Evolutionary conservation across 2,113 vertebrate species (phyloP), one percentile per base, ranked within the genome.

Genomic region (Pseudopipra pipra): DNA sequence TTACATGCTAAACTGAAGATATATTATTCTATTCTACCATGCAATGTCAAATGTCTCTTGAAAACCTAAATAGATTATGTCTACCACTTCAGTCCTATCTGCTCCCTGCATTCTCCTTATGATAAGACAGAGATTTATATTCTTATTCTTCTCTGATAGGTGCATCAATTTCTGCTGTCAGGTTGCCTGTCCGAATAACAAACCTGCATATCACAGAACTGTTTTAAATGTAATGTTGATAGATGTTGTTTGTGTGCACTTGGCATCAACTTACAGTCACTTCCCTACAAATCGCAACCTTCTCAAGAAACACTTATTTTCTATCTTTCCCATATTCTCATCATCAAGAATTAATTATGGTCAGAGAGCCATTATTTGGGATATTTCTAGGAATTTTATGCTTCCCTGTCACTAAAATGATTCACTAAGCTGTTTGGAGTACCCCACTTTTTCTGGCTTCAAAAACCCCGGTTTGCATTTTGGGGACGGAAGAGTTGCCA

Each of bases 91-190:
- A 95, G 85, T 70, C 89, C 86, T 97, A 96, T 96, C 95, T 97
- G 59, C 62, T 96, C 72, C 44, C 41, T 87, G 56, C 91, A 90
- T 97, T 97, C 93, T 94, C 90, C 82, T 73, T 89, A 84, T 84
- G 75, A 96, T 93, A 96, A 96, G 96, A 97, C 95, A 97, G 84
- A 96, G 96, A 97, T 97, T 97, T 97, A 97, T 97, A 97, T 96
- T 96, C 96, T 96, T 97, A 96, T 96, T 96, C 90, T 93, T 93
- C 76, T 90, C 66, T 97, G 92, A 93, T 47, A 49, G 73, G 59
- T 96, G 54, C 93, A 97, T 97, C 97, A 97, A 95, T 97, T 96
- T 96, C 79, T 90, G 58, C 77, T 96, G 96, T 96, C 97, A 96
- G 68, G 66, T 94, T 85, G 55, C 85, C 94, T 93, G 91, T 96